A percentile compares a stretch with the other conserved stretches of the same genome.
phyloP scores from a whole-genome alignment of 2,888 invertebrate genomes.

The Andrena bicolor region DNA sequence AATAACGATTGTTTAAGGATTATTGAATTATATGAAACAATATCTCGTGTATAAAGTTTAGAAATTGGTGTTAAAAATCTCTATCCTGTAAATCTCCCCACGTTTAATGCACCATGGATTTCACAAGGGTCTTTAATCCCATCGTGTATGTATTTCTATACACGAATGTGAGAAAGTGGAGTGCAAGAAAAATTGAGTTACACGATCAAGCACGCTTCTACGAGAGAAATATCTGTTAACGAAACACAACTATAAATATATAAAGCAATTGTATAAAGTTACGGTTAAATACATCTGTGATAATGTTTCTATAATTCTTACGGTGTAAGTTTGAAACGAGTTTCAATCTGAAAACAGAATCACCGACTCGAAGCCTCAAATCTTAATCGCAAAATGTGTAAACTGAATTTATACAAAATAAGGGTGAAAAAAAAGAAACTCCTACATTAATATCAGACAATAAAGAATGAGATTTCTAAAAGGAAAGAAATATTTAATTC shows the following conservation, averaged over 20 bases:
- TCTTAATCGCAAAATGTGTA: background rate
- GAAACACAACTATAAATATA: background rate
- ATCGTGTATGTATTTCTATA: background rate
- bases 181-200: constrained; percentile 19
- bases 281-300: constrained; percentile 6
- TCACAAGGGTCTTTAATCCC: too few relatives aligned
- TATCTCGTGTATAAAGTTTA: too few relatives aligned
- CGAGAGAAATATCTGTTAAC: background rate
- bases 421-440: background rate
- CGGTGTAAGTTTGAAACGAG: background rate
- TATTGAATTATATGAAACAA: too few relatives aligned
- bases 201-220: constrained; percentile 1
- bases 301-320: background rate
- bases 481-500: constrained; percentile 34
- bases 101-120: too few relatives aligned
- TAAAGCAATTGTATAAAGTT: background rate
- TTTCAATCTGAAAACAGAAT: background rate
- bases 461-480: constrained; percentile 20
- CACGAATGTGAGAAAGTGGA: constrained; percentile 13
- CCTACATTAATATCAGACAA: background rate
- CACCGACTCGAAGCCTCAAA: background rate
- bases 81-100: background rate
- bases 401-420: background rate
- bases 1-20: too few relatives aligned
- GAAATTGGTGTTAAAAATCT: background rate